Evolutionary conservation across 1,140 invertebrate genomes (phyloP), one percentile per base, ranked within the genome.

Genomic region (Melanaphis sacchari): DNA sequence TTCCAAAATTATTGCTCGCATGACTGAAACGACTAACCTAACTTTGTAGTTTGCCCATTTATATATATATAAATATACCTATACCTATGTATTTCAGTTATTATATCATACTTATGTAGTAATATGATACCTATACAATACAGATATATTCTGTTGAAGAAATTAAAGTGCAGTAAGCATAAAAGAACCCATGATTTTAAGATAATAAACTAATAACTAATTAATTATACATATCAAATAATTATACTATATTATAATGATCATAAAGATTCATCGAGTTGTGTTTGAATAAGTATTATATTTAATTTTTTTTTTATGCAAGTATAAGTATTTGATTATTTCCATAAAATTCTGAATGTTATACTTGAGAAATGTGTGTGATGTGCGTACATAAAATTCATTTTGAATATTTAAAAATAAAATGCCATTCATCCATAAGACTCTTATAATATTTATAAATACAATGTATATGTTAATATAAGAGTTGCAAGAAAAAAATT

Each of bases 1-100:
- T 90, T 90, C 40, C 52, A 26, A 90, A 90, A 90, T 90, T 90
- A 66, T 90, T 41, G 89, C 54, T 90, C 54, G 89, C 89, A 90
- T 90, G 89, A 90, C 89, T 21, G 89, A 90, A 66, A 90, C 89
- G 54, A 90, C 38, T 90, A 66, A 85, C n/a, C n/a, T n/a, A 85
- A 85, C 84, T 41, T 85, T 43, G 41, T 26, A 26, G 84, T 52
- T 36, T n/a, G n/a, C 59, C 0, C 15, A 36, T 76, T n/a, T 31
- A 66, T 66, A 66, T 31, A 54, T 15, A 24, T 49, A 88, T 88
- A 46, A 1, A 31, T 8, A 46, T 22, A 49, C 18, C 1, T 52
- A 4, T 52, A n/a, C 31, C 21, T 22, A 9, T n/a, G 4, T 36
- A 88, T 9, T 88, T 36, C 46, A 21, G 54, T 59, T 66, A 15